phyloP scores from a whole-genome alignment of 2,113 vertebrate species.

The Petrocephalus zakoni region DNA sequence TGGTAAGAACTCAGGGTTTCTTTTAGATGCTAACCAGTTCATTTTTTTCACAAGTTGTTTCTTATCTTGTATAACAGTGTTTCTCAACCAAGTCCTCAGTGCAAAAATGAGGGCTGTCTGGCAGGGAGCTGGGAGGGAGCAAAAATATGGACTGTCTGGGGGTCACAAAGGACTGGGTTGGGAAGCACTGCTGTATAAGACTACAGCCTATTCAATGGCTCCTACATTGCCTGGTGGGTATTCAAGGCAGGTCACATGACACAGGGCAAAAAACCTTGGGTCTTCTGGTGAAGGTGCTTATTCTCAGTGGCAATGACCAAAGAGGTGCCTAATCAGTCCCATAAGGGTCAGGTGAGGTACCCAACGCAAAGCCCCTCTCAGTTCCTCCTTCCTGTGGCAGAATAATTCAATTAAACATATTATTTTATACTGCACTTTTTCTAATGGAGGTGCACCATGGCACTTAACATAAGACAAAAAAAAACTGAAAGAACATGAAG shows the following conservation, averaged over 20 bases:
- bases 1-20: conserved; percentile 57
- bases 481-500: not conserved
- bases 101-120: not conserved
- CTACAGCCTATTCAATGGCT: not conserved
- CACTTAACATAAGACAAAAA: not conserved
- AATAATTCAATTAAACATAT: not conserved
- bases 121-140: not conserved
- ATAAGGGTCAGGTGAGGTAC: not conserved
- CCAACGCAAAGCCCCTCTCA: not conserved
- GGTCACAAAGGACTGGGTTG: not conserved
- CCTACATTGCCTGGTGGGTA: not conserved
- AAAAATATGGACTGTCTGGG: no score
- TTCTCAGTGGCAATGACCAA: not conserved
- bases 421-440: not conserved
- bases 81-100: not conserved
- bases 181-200: not conserved
- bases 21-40: not conserved
- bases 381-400: not conserved
- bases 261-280: not conserved
- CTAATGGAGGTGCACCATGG: not conserved
- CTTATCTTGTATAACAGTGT: not conserved
- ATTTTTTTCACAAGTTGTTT: not conserved
- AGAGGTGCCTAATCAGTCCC: not conserved
- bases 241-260: not conserved
- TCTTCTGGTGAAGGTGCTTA: not conserved